These are phyloP conservation scores for Eufriesea mexicana DNA, from an alignment of 1,140 invertebrate species.

Conservation along the genomic window DNA sequence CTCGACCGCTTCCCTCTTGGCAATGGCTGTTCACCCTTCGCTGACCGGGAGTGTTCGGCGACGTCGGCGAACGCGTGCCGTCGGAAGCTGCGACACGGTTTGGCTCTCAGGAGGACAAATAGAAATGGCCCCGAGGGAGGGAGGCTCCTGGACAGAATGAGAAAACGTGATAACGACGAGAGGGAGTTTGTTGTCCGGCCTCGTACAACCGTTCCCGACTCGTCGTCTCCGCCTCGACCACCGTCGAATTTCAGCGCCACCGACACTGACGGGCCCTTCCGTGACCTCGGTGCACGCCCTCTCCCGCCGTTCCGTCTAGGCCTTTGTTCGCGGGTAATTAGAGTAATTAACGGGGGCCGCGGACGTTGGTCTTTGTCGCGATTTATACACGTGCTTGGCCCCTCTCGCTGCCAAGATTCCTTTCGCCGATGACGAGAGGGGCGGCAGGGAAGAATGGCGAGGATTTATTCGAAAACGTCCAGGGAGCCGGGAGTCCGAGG, in stretches of 20 bases:
- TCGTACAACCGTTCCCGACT: constrained; percentile 49
- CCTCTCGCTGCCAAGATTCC: background rate
- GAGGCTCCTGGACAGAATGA: constrained; percentile 55
- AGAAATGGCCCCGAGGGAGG: constrained; percentile 74
- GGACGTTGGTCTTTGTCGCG: constrained; percentile 31
- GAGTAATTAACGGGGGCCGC: constrained; percentile 36
- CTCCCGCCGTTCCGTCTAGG: background rate
- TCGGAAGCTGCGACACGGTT: constrained; percentile 78
- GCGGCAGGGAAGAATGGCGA: background rate
- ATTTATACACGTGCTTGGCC: constrained; percentile 24
- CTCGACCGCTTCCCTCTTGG: constrained; percentile 24
- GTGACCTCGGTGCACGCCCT: constrained; percentile 2
- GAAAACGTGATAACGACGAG: constrained; percentile 76
- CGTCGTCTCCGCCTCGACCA: constrained; percentile 17
- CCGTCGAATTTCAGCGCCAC: constrained; percentile 31
- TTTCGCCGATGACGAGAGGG: background rate
- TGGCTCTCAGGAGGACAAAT: constrained; percentile 81
- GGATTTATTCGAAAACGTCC: background rate
- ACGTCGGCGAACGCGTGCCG: constrained; percentile 71
- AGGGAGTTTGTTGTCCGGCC: constrained; percentile 69
- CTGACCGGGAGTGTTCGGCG: constrained; percentile 54
- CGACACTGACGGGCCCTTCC: background rate
- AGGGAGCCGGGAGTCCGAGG: too few species aligned
- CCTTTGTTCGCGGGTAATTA: constrained; percentile 46
- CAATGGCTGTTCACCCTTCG: constrained; percentile 12